A percentile compares a stretch with the other conserved stretches of the same genome.
phyloP scores from a whole-genome alignment of 2,113 vertebrate species.

The Rhynchomys soricoides region DNA sequence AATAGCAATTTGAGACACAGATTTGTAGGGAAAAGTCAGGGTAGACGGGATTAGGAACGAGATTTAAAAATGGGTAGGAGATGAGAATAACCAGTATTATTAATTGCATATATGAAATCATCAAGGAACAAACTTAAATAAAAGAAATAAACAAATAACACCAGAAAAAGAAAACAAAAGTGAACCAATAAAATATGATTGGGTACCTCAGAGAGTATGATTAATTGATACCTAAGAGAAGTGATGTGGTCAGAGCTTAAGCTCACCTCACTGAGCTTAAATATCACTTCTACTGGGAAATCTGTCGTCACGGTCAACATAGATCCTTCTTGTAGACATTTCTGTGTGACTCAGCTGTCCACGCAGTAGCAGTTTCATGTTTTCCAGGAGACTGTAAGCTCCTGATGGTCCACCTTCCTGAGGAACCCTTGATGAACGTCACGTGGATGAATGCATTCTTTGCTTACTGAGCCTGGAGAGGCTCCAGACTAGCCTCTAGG shows the following conservation, averaged over 20 bases:
- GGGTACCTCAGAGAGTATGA: neutral
- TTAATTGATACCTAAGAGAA: neutral
- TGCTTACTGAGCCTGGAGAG: neutral
- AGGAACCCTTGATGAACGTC: neutral
- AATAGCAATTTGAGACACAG: neutral
- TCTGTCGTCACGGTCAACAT: neutral
- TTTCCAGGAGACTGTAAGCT: neutral
- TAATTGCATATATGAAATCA: neutral
- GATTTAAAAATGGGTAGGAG: neutral
- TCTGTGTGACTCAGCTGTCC: neutral
- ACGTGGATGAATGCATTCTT: rapidly evolving
- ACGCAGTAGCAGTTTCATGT: neutral
- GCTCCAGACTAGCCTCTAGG: neutral
- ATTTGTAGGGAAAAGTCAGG: neutral
- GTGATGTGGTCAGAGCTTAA: neutral
- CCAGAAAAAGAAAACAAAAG: neutral
- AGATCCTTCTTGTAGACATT: neutral
- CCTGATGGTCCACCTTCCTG: neutral
- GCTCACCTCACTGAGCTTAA: neutral
- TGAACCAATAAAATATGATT: neutral
- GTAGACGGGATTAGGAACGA: neutral
- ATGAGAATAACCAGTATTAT: neutral
- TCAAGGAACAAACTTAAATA: neutral
- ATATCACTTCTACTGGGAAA: neutral
- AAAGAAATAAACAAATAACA: neutral